Base-by-base conservation (phyloP, 2,888 invertebrate species). In the Anorthoa munda region DNA sequence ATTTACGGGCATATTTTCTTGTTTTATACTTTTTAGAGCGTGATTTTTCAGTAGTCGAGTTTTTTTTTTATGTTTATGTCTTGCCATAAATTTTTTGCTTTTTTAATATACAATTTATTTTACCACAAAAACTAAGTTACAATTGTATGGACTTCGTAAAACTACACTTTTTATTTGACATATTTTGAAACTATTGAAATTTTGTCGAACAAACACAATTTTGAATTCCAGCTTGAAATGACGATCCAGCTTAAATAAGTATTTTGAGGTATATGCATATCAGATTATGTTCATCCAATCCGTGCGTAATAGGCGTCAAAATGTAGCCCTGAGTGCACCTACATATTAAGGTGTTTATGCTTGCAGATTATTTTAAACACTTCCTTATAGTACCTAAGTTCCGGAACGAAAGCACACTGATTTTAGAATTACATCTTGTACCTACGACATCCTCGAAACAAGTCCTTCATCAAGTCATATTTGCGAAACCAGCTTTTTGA, bases 161-260 rank as follows among this genome's bases (percentile, higher is more conserved):
- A 71, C 60, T 26, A 45, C 31, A 75, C 59, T 56, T 75, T 26
- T 46, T n/a, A 66, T 64, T 70, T 59, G 26, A 48, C 56, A 26
- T 63, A 11, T 50, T 59, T 21, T 61, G 2, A 39, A 39, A 53
- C 18, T 13, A 53, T 55, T 46, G 15, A 5, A 46, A 50, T 55
- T 51, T 51, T 56, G 23, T 18, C 1, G 15, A 46, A 67, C 23
- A 31, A 66, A 45, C 12, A 21, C 23, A 59, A 64, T 66, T 63
- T 59, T 50, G 13, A 50, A 50, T 59, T 45, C 46, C n/a, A 60
- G 48, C 21, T 55, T 18, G 26, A 50, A 60, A 17, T 23, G 4
- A 15, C 55, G 58, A 13, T 21, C 7, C n/a, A n/a, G 15, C 11
- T 23, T 15, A 5, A 26, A 71, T 23, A 5, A 23, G n/a, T 31